phyloP scores from a whole-genome alignment of 2,888 invertebrate genomes.

The Empis livida region DNA sequence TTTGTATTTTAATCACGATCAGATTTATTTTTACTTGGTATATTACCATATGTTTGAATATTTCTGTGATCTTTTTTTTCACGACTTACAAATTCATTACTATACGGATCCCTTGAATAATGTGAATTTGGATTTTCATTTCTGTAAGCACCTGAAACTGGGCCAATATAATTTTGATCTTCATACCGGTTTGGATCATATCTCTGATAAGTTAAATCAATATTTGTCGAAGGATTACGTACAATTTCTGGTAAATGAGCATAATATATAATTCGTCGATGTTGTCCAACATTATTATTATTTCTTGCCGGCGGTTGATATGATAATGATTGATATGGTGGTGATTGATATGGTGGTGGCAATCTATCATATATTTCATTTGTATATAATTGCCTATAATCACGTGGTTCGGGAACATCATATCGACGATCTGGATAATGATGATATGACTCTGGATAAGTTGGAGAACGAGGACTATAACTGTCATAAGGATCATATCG shows the following conservation, averaged over 20 bases:
- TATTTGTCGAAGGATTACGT: constrained; percentile 45
- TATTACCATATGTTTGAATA: constrained; percentile 2
- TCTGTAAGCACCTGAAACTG: too few relatives aligned
- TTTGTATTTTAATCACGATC: too few relatives aligned
- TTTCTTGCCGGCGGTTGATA: constrained; percentile 7
- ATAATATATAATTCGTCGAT: constrained; percentile 52
- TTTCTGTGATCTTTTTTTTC: constrained; percentile 22
- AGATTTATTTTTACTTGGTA: too few relatives aligned
- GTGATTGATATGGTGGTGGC: constrained; percentile 12
- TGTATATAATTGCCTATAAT: constrained; percentile 23
- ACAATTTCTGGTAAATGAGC: constrained; percentile 57
- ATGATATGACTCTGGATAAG: constrained; percentile 30
- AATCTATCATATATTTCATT: constrained; percentile 31
- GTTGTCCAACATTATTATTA: constrained; percentile 13
- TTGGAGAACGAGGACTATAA: constrained; percentile 30
- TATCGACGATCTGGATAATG: constrained; percentile 32
- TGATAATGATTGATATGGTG: constrained; percentile 24
- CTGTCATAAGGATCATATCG: constrained; percentile 33
- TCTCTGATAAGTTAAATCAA: constrained; percentile 40
- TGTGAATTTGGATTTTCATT: too few relatives aligned
- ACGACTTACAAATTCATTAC: constrained; percentile 20
- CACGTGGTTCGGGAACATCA: constrained; percentile 28
- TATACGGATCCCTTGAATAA: too few relatives aligned
- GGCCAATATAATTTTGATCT: too few relatives aligned
- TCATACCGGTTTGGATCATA: constrained; percentile 16